Conservation (phyloP, 1,140 invertebrate genomes). For the Ladona fulva region DNA sequence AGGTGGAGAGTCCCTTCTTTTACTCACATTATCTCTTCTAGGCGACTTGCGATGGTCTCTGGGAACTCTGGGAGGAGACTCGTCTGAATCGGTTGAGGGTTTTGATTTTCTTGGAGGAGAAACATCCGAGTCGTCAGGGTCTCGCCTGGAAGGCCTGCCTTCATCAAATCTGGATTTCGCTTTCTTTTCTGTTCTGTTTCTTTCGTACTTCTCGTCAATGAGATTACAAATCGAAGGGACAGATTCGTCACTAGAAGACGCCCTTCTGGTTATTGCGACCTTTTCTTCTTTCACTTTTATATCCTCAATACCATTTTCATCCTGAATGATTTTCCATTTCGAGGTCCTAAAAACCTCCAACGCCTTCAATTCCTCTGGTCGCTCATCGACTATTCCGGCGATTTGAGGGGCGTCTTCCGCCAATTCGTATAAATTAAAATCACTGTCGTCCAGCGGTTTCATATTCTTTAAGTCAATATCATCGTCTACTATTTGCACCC, state of each 20-base stretch:
- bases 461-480: constrained; percentile 61
- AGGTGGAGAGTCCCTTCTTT: neutral
- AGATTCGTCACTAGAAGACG: too few relatives aligned
- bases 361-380: constrained; percentile 55
- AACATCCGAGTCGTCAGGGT: neutral
- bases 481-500: constrained; percentile 84
- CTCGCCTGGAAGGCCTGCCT: too few relatives aligned
- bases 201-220: too few relatives aligned
- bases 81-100: constrained; percentile 22
- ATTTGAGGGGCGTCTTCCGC: constrained; percentile 83
- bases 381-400: constrained; percentile 81
- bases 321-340: constrained; percentile 59
- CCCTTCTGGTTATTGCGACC: neutral
- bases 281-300: constrained; percentile 17
- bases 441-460: constrained; percentile 50
- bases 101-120: constrained; percentile 19
- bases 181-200: too few relatives aligned
- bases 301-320: constrained; percentile 21
- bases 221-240: too few relatives aligned
- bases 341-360: constrained; percentile 50
- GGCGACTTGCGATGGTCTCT: constrained; percentile 2
- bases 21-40: neutral
- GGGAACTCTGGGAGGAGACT: constrained; percentile 24
- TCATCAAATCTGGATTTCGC: too few relatives aligned
- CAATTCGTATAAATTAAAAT: constrained; percentile 55